phyloP scores from a whole-genome alignment of 2,888 invertebrate genomes.

The Sisyra terminalis region DNA sequence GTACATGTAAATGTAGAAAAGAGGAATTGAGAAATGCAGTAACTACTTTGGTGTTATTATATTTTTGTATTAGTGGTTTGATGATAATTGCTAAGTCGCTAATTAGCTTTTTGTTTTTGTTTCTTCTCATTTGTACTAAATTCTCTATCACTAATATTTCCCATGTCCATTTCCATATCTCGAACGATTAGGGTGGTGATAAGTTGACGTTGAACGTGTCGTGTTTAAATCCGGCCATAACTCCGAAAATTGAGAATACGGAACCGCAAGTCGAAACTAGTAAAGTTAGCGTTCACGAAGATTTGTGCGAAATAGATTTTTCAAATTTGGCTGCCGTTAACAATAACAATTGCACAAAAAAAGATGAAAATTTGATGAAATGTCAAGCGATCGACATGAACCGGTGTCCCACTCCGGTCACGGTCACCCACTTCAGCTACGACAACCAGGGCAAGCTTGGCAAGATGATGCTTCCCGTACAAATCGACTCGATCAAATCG shows the following conservation, averaged over 20 bases:
- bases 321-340: constrained; percentile 2
- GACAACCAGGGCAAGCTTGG: constrained; percentile 23
- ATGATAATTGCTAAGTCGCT: constrained; percentile 14
- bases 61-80: constrained; percentile 54
- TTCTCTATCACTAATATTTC: constrained; percentile 3
- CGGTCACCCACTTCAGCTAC: constrained; percentile 39
- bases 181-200: constrained; percentile 42
- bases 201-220: constrained; percentile 48
- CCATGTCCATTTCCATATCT: constrained; percentile 8
- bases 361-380: constrained; percentile 9
- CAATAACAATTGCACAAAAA: constrained; percentile 12
- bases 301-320: constrained; percentile 7
- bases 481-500: constrained; percentile 12
- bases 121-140: constrained; percentile 11
- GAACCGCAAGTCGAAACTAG: constrained; percentile 15
- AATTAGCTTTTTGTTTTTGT: constrained; percentile 11
- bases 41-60: neutral
- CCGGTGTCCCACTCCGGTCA: constrained; percentile 34
- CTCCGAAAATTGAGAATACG: constrained; percentile 7
- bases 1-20: too few species aligned
- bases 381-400: constrained; percentile 17
- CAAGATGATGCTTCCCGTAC: constrained; percentile 19
- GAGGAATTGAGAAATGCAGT: neutral
- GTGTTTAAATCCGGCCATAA: constrained; percentile 23
- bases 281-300: constrained; percentile 24